These are phyloP conservation scores for Atta texana DNA, from an alignment of 1,140 invertebrate genomes.

Conservation along the genomic window DNA sequence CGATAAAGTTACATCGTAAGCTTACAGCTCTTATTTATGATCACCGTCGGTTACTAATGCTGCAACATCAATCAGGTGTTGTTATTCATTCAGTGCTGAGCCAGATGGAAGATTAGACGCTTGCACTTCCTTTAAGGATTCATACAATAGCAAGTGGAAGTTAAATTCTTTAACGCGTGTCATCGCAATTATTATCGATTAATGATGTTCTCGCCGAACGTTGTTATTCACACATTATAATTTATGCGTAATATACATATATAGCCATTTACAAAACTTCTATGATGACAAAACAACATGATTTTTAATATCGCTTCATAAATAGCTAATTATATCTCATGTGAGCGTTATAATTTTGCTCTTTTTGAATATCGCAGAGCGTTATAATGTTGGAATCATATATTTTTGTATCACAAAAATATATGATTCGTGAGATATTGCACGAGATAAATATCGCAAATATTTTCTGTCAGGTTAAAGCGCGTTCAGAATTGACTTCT, in stretches of 20 bases:
- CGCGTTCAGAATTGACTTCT: slow-evolving; percentile 46
- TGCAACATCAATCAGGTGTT: slow-evolving; percentile 49
- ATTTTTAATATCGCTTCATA: not conserved
- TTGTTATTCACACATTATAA: not conserved
- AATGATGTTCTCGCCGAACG: not conserved
- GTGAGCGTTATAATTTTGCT: not conserved
- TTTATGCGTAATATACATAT: not conserved
- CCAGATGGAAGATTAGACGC: slow-evolving; percentile 54
- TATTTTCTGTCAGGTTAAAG: slow-evolving; percentile 26
- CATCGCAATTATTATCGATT: slow-evolving; percentile 8
- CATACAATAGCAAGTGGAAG: not conserved
- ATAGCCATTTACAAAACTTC: not conserved
- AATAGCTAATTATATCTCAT: not conserved
- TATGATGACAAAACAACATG: no score
- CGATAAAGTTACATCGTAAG: slow-evolving; percentile 52
- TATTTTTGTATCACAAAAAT: slow-evolving; percentile 6
- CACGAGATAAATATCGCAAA: slow-evolving; percentile 2
- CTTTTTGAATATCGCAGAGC: not conserved
- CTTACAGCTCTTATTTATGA: slow-evolving; percentile 54
- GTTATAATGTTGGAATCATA: not conserved
- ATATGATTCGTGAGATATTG: slow-evolving; percentile 1
- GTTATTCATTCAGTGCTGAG: slow-evolving; percentile 42
- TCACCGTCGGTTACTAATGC: slow-evolving; percentile 45
- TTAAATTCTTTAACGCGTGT: slow-evolving; percentile 14
- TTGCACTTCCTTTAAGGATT: slow-evolving; percentile 17